Percentiles rank a stretch among this genome's conserved stretches.
Evolutionary conservation across 2,113 vertebrate species (phyloP).

Genomic region (Otis tarda): DNA sequence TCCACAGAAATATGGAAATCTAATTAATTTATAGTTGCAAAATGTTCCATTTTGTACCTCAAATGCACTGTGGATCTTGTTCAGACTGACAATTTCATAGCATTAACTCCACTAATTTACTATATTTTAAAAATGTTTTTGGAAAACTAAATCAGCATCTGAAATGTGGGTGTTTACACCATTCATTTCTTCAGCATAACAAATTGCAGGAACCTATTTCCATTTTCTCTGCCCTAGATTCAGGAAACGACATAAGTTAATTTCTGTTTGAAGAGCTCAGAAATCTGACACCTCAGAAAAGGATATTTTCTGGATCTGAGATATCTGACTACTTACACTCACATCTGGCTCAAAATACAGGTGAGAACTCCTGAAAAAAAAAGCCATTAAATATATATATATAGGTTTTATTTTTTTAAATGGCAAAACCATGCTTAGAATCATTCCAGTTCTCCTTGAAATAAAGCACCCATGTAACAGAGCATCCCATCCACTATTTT

Average conservation of each 20-base stretch:
- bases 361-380: background rate
- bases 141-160: constrained; percentile 9
- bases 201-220: constrained; percentile 15
- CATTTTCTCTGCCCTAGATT: constrained; percentile 43
- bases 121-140: background rate
- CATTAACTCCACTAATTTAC: background rate
- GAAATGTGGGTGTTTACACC: constrained; percentile 29
- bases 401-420: background rate
- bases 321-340: background rate
- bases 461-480: background rate
- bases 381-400: background rate
- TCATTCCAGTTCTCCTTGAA: background rate
- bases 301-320: background rate
- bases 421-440: background rate
- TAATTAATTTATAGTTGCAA: background rate
- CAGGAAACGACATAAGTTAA: background rate
- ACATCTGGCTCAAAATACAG: background rate
- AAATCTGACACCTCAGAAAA: background rate
- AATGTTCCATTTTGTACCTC: background rate
- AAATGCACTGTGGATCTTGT: background rate
- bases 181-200: background rate
- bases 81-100: background rate
- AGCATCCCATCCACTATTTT: constrained; percentile 33
- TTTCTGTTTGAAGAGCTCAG: background rate
- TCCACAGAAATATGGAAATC: background rate